phyloP scores from a whole-genome alignment of 2,888 invertebrate species.

The Orthonevra nobilis region DNA sequence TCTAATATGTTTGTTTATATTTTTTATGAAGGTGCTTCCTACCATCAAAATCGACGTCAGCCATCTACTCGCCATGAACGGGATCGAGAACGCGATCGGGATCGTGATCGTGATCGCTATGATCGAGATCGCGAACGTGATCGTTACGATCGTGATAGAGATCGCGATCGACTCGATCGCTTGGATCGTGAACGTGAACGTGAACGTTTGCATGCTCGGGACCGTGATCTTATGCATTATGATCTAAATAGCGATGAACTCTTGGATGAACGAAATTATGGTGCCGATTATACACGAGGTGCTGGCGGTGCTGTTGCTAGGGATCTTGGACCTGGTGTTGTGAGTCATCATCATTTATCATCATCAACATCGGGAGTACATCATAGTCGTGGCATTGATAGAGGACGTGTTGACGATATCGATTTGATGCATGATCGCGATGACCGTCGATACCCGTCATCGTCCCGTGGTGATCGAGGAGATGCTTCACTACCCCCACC shows the following conservation, averaged over 20 bases:
- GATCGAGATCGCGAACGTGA: slow-evolving; percentile 75
- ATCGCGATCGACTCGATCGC: slow-evolving; percentile 52
- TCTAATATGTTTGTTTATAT: slow-evolving; percentile 1
- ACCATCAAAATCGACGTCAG: slow-evolving; percentile 79
- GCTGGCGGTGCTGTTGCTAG: slow-evolving; percentile 73
- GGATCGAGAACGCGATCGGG: slow-evolving; percentile 74
- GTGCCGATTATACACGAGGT: slow-evolving; percentile 76
- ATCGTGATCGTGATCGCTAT: slow-evolving; percentile 73
- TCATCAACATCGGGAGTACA: slow-evolving; percentile 72
- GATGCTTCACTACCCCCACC: slow-evolving; percentile 76
- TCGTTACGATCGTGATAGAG: slow-evolving; percentile 68
- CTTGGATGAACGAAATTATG: slow-evolving; percentile 79
- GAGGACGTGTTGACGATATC: slow-evolving; percentile 76
- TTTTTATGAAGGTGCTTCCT: slow-evolving; percentile 77
- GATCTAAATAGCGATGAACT: slow-evolving; percentile 80
- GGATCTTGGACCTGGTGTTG: slow-evolving; percentile 40
- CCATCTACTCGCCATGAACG: slow-evolving; percentile 76
- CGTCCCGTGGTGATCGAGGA: slow-evolving; percentile 74
- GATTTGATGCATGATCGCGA: slow-evolving; percentile 78
- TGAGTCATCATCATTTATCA: slow-evolving; percentile 65
- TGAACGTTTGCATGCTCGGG: slow-evolving; percentile 78
- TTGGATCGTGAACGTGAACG: slow-evolving; percentile 74
- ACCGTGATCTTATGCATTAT: slow-evolving; percentile 80
- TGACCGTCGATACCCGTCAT: slow-evolving; percentile 74
- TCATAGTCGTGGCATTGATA: slow-evolving; percentile 73